Conservation (phyloP, 1,140 invertebrate species). For the Calosoma granatense region DNA sequence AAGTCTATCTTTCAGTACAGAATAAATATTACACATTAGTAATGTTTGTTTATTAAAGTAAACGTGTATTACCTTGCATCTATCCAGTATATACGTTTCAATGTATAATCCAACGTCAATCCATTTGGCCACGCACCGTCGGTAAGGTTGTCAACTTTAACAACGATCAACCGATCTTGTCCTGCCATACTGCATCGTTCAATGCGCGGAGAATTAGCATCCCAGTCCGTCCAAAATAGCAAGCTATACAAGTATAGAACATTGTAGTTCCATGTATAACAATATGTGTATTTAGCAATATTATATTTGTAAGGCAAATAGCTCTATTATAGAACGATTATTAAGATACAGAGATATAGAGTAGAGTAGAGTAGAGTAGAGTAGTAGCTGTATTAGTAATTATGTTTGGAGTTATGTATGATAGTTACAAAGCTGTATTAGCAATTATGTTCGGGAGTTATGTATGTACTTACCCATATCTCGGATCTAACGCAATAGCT, state of each 20-base stretch:
- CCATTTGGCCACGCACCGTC: slow-evolving; percentile 84
- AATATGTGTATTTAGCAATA: neutral
- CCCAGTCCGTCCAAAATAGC: slow-evolving; percentile 89
- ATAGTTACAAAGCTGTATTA: too few species aligned
- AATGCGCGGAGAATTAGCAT: slow-evolving; percentile 67
- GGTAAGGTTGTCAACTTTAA: slow-evolving; percentile 51
- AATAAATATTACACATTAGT: too few species aligned
- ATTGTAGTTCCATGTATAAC: slow-evolving; percentile 10
- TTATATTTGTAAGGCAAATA: too few species aligned
- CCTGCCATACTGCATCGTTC: slow-evolving; percentile 80
- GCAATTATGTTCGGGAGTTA: too few species aligned
- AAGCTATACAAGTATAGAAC: slow-evolving; percentile 31
- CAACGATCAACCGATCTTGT: slow-evolving; percentile 42
- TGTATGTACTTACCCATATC: slow-evolving; percentile 45
- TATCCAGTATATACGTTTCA: slow-evolving; percentile 36
- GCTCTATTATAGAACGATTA: too few species aligned
- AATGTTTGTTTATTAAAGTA: too few species aligned
- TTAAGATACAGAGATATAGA: too few species aligned
- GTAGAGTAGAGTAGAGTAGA: too few species aligned
- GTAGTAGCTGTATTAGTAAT: too few species aligned
- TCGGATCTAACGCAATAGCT: slow-evolving; percentile 76
- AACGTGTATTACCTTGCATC: neutral
- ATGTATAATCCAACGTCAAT: slow-evolving; percentile 63
- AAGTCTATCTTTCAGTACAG: too few species aligned
- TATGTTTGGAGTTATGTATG: too few species aligned